Percentiles rank a stretch among this genome's conserved stretches.
Evolutionary conservation across 2,888 invertebrate genomes (phyloP).

Genomic region (Microctonus aethiopoides): DNA sequence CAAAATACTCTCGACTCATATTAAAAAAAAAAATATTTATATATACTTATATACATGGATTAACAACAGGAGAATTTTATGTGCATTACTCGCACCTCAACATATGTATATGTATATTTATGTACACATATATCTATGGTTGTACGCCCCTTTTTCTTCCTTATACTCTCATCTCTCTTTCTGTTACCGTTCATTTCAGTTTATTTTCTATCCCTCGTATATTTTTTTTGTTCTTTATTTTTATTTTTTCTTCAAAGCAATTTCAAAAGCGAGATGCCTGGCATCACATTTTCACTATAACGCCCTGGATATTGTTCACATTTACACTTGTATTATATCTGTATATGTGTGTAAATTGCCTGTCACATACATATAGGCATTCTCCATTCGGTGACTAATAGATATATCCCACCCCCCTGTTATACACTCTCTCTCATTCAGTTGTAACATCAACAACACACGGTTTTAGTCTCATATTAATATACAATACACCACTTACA

Average conservation of each 20-base stretch:
- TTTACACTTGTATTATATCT: conserved; percentile 3
- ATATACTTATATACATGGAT: neutral
- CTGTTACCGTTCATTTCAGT: neutral
- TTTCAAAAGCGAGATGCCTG: conserved; percentile 32
- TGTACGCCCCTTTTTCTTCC: no score
- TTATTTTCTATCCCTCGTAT: conserved; percentile 11
- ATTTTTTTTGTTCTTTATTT: conserved; percentile 4
- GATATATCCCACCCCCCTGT: no score
- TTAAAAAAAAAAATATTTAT: neutral
- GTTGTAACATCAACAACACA: no score
- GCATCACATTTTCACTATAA: conserved; percentile 24
- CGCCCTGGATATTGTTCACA: conserved; percentile 23
- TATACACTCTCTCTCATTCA: no score
- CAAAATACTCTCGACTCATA: neutral
- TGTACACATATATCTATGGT: neutral
- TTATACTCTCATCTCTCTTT: no score
- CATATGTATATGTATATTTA: neutral
- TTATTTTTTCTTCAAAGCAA: conserved; percentile 27
- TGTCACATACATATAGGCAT: neutral
- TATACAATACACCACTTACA: no score
- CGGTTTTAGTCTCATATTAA: no score
- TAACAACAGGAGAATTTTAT: neutral
- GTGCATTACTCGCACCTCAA: neutral
- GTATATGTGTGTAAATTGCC: conserved; percentile 13
- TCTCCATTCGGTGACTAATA: neutral